Evolutionary conservation across 2,888 invertebrate species (phyloP), one percentile per base, ranked within the genome.

Genomic region (Conops quadrifasciatus): DNA sequence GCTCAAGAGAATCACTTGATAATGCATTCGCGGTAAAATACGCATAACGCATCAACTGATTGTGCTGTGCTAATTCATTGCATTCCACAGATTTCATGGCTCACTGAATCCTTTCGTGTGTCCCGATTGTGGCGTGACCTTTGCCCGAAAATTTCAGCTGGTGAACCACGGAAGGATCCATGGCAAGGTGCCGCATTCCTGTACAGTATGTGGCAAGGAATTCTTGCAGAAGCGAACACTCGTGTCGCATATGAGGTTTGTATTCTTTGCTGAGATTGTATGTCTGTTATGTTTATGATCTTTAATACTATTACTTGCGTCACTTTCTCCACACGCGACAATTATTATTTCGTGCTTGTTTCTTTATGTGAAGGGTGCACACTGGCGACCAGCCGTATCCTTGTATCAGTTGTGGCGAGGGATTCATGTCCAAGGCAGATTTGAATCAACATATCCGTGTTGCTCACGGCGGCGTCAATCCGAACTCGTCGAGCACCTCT

Each of bases 61-160:
- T 45, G 19, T 36, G 36, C 9, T 36, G 9, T 36, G 4, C 5
- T 9, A 36, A 7, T 36, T 21, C 13, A 53, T 66, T 28, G n/a
- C 24, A 19, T 67, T 58, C 26, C 2, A 24, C 75, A 85, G 96
- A 74, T 96, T 96, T 87, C 96, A 97, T 87, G 96, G 96, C n/a
- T 97, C 97, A 9, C 91, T 97, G 80, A 94, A 96, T 80, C 97
- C 98, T 15, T 98, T 97, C 87, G 93, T 93, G 77, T 98, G 98
- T 86, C 91, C 92, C 68, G 95, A 95, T 82, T 98, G 98, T 82
- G 93, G 94, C 26, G 92, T 91, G 67, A 93, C 93, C 72, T 94
- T 94, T 87, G 92, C 93, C 71, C 89, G 94, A 74, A 94, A 94
- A 88, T 94, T 94, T 87, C 94, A 94, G 84, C 88, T 94, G 77